phyloP scores from a whole-genome alignment of 2,888 invertebrate genomes.

The Odontothrips loti region DNA sequence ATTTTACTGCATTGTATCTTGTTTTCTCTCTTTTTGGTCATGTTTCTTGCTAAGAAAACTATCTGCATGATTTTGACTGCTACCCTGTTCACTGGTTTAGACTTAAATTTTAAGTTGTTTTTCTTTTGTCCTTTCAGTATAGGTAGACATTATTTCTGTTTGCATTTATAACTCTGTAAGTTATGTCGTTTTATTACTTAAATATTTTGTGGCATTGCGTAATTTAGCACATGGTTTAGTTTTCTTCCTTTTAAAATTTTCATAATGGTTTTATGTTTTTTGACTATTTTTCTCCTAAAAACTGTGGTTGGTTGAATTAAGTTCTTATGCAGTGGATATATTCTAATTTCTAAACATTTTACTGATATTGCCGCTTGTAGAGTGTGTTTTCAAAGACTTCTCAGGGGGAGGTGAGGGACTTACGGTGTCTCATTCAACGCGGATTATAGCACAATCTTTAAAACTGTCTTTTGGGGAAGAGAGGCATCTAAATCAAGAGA shows the following conservation, averaged over 20 bases:
- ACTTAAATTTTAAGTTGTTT: not conserved
- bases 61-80: not conserved
- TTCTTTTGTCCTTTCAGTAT: not conserved
- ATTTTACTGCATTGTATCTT: too few relatives aligned
- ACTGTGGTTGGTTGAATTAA: too few relatives aligned
- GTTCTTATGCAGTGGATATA: too few relatives aligned
- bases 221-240: not conserved
- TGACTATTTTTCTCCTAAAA: not conserved
- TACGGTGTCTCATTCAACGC: too few relatives aligned
- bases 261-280: not conserved
- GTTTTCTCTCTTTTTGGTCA: too few relatives aligned
- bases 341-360: too few relatives aligned
- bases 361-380: not conserved
- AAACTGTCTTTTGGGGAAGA: too few relatives aligned
- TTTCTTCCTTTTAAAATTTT: not conserved
- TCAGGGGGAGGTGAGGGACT: too few relatives aligned
- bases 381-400: not conserved
- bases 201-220: too few relatives aligned
- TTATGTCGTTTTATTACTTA: not conserved
- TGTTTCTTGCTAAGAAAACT: too few relatives aligned
- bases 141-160: not conserved
- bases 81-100: not conserved
- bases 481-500: too few relatives aligned
- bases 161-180: slow-evolving; percentile 4
- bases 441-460: too few relatives aligned